Base-by-base conservation (phyloP, 2,797 vertebrate species). In the Chiroxiphia lanceolata region DNA sequence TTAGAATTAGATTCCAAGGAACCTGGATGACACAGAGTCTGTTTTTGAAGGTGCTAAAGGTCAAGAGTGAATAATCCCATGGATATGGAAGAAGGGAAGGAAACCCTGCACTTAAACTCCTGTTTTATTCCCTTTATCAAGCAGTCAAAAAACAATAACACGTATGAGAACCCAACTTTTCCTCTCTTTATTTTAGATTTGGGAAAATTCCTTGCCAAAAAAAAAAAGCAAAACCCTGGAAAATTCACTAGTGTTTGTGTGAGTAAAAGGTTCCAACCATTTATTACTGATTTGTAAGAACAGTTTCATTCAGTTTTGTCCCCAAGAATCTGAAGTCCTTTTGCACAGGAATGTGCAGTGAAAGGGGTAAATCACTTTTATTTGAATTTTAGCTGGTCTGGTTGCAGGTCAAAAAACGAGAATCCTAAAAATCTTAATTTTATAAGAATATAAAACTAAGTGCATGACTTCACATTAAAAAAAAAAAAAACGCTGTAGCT, bases 181-280 rank as follows among this genome's bases (percentile, higher is more conserved):
- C 94, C 95, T 97, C 83, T 97, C 87, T 97, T 97, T 97, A 85
- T 98, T 97, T 97, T 97, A 98, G 97, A 97, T 98, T 96, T 97
- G 96, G 87, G 94, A 76, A 97, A 97, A 97, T 93, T 97, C 96
- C 94, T 83, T 97, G 96, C 75, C 88, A 84, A 93, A 97, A 97
- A 97, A 89, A 51, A 61, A 91, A 94, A 92, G 36, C 38, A 94
- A 87, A 92, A 77, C 88, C 95, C 93, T 95, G 96, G 96, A 93
- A 98, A 96, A 96, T 97, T 96, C 96, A 42, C 86, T 97, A 90
- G 87, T 96, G 90, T 97, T 97, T 96, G 95, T 98, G 97, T 98
- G 97, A 98, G 97, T 97, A 97, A 97, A 97, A 98, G 94, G 94
- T 97, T 97, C 97, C 95, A 95, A 93, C 63, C 60, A 75, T 96